Conservation (phyloP, 2,113 vertebrate genomes). For the Sinocyclocheilus grahami region DNA sequence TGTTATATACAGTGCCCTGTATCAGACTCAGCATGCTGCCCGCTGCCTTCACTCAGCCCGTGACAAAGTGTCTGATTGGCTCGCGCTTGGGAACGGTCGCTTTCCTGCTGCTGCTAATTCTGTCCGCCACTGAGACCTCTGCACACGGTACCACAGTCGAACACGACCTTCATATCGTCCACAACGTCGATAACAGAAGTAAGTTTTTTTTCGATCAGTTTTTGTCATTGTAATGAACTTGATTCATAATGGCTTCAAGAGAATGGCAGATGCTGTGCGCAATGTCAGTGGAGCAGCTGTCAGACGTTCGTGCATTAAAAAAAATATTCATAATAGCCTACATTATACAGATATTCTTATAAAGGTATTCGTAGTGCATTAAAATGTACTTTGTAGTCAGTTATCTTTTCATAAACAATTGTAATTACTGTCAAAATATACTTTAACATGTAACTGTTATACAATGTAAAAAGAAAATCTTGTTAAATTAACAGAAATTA, state of each 20-base stretch:
- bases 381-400: background rate
- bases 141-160: constrained; percentile 81
- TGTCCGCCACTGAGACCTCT: constrained; percentile 72
- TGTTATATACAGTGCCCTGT: constrained; percentile 28
- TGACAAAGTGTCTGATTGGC: constrained; percentile 54
- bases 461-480: background rate
- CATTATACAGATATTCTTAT: background rate
- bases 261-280: background rate
- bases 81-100: constrained; percentile 71
- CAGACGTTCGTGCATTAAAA: background rate
- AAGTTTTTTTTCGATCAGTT: no score
- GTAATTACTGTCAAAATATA: background rate
- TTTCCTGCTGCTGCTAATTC: constrained; percentile 76
- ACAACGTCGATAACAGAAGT: constrained; percentile 91
- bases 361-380: background rate
- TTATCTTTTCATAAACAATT: background rate
- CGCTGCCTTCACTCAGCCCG: constrained; percentile 48
- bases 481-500: background rate
- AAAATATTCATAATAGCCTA: background rate
- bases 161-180: constrained; percentile 84
- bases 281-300: background rate
- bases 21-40: constrained; percentile 67
- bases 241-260: background rate
- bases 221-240: background rate
- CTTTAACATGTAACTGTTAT: background rate